A percentile compares a stretch with the other conserved stretches of the same genome.
Evolutionary conservation across 2,113 vertebrate genomes (phyloP).

Genomic region (Dipodomys ordii): DNA sequence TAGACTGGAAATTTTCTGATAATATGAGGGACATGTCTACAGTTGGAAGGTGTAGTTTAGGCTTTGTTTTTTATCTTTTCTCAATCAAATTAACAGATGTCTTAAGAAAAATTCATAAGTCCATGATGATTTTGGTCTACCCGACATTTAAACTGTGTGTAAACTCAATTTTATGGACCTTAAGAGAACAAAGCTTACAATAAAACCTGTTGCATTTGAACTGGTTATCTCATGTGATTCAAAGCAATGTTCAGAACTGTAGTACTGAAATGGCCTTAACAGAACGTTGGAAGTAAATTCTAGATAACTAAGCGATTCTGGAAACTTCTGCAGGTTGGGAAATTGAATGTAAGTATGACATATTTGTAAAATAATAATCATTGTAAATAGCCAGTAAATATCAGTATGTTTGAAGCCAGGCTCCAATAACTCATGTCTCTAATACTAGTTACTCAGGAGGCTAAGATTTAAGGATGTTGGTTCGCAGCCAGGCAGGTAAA

Average conservation of each 20-base stretch:
- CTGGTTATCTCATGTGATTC: slow-evolving; percentile 4
- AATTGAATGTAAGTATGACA: not conserved
- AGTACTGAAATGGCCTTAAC: slow-evolving; percentile 4
- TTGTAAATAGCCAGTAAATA: slow-evolving; percentile 10
- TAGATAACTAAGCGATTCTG: not conserved
- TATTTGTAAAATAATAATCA: slow-evolving; percentile 46
- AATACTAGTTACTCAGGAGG: too few relatives aligned
- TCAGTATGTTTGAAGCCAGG: too few relatives aligned
- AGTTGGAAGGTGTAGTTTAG: not conserved
- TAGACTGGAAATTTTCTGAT: not conserved
- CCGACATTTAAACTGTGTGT: slow-evolving; percentile 4
- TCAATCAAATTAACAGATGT: not conserved
- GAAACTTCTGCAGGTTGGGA: not conserved
- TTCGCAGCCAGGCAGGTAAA: too few relatives aligned
- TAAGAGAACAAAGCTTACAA: not conserved
- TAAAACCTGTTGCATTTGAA: slow-evolving; percentile 25
- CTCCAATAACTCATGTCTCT: too few relatives aligned
- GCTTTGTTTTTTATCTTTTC: not conserved
- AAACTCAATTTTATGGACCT: slow-evolving; percentile 31
- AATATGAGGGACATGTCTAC: not conserved
- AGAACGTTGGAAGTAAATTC: not conserved
- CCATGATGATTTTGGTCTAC: not conserved
- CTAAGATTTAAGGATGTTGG: too few relatives aligned
- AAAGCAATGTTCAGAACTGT: not conserved
- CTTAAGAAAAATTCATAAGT: not conserved